Evolutionary conservation across 2,888 invertebrate species (phyloP).

Genomic region (Xestoiulus laeticollis): DNA sequence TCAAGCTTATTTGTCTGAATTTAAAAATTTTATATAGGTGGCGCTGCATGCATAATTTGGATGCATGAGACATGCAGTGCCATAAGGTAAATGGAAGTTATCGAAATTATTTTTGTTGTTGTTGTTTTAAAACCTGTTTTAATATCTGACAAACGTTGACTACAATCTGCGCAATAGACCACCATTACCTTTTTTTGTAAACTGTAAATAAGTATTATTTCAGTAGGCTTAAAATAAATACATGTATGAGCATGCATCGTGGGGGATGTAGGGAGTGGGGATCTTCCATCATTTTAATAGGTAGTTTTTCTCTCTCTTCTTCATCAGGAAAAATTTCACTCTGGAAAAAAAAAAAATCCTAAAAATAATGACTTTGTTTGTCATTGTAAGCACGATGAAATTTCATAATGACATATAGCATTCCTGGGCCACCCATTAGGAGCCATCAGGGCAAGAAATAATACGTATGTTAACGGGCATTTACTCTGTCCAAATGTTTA

Average conservation of each 20-base stretch:
- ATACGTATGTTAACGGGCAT: background rate
- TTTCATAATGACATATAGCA: conserved; percentile 35
- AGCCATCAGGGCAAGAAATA: background rate
- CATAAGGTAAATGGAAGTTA: too few relatives aligned
- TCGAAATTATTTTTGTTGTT: background rate
- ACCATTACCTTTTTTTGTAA: background rate
- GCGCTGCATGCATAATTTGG: too few relatives aligned
- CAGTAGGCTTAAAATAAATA: background rate
- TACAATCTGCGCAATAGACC: background rate
- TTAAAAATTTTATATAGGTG: too few relatives aligned
- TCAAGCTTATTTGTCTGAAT: too few relatives aligned
- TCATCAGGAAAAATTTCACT: background rate
- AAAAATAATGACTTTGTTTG: conserved; percentile 23
- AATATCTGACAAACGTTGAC: background rate
- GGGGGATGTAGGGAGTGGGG: background rate
- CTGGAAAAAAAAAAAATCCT: background rate
- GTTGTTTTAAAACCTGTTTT: background rate
- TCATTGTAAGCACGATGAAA: conserved; percentile 5
- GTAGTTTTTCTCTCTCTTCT: background rate
- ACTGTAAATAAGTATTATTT: background rate
- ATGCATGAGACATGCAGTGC: too few relatives aligned
- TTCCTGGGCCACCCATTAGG: conserved; percentile 39
- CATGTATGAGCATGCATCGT: background rate
- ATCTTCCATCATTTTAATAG: conserved; percentile 38
- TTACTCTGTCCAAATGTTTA: conserved; percentile 40